phyloP scores from a whole-genome alignment of 53 echinoderm and acorn worm species.

The Mesocentrotus franciscanus region DNA sequence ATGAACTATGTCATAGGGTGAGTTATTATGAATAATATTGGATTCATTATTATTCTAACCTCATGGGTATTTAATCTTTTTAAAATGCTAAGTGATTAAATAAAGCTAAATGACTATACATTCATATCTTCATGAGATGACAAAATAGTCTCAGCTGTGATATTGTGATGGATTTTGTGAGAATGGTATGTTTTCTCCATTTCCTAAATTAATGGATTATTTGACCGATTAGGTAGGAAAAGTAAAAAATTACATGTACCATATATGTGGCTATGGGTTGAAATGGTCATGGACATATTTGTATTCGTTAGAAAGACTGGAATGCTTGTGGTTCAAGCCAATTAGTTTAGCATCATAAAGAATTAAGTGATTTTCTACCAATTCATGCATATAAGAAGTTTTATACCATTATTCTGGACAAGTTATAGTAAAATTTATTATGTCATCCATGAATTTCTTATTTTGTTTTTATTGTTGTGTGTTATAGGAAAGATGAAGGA shows the following conservation, averaged over 20 bases:
- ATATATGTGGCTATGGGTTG: too few species aligned
- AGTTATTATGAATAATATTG: slow-evolving; percentile 52
- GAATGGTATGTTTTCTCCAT: not conserved
- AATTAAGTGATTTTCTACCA: too few species aligned
- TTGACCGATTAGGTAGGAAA: too few species aligned
- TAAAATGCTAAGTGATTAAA: not conserved
- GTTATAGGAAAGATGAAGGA: slow-evolving; percentile 93
- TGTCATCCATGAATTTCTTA: not conserved
- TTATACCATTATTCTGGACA: too few species aligned
- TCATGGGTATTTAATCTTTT: not conserved
- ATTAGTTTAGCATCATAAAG: too few species aligned
- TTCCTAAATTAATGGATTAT: not conserved
- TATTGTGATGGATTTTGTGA: not conserved
- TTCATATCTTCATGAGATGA: slow-evolving; percentile 1
- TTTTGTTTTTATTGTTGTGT: not conserved
- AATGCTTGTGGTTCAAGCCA: too few species aligned
- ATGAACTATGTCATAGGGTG: slow-evolving; percentile 99
- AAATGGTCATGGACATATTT: too few species aligned
- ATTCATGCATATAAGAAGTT: too few species aligned
- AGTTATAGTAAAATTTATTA: not conserved
- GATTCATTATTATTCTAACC: not conserved
- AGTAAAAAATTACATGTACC: too few species aligned
- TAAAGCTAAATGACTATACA: not conserved
- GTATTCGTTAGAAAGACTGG: too few species aligned
- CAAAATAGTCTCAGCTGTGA: not conserved